Evolutionary conservation across 2,888 invertebrate genomes (phyloP).

Genomic region (Drosophila demipolita): DNA sequence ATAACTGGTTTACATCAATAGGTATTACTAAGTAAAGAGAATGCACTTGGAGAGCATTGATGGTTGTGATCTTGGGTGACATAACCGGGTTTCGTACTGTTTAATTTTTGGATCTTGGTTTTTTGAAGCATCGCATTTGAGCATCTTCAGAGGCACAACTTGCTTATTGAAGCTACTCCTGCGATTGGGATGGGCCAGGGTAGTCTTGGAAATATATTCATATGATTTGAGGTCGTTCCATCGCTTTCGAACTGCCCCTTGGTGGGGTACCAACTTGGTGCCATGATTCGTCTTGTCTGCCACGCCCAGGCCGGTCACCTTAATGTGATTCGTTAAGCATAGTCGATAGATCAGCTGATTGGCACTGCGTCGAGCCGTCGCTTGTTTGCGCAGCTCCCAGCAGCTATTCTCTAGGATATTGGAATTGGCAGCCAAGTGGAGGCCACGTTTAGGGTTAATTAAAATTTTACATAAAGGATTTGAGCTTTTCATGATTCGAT

Average conservation of each 20-base stretch:
- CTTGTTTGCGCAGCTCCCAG: constrained; percentile 36
- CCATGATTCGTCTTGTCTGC: no score
- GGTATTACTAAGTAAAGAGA: not conserved
- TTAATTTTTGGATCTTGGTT: not conserved
- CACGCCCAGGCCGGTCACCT: not conserved
- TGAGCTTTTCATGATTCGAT: constrained; percentile 14
- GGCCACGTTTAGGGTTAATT: not conserved
- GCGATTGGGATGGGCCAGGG: not conserved
- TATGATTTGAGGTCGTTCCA: not conserved
- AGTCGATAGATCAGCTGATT: constrained; percentile 15
- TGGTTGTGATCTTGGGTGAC: no score
- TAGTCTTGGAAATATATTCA: no score
- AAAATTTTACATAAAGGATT: constrained; percentile 2
- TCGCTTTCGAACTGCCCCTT: not conserved
- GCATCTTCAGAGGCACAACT: not conserved
- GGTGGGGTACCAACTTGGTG: no score
- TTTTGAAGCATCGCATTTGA: not conserved
- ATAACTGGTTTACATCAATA: not conserved
- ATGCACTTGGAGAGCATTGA: not conserved
- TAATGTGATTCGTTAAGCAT: not conserved
- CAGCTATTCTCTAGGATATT: constrained; percentile 19
- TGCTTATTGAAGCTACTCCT: not conserved
- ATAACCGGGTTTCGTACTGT: not conserved
- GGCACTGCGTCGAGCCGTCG: not conserved
- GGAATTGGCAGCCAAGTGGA: constrained; percentile 18